A percentile compares a stretch with the other conserved stretches of the same genome.
Conservation (phyloP, 1,140 invertebrate species). For the Drosophila kurseongensis region DNA sequence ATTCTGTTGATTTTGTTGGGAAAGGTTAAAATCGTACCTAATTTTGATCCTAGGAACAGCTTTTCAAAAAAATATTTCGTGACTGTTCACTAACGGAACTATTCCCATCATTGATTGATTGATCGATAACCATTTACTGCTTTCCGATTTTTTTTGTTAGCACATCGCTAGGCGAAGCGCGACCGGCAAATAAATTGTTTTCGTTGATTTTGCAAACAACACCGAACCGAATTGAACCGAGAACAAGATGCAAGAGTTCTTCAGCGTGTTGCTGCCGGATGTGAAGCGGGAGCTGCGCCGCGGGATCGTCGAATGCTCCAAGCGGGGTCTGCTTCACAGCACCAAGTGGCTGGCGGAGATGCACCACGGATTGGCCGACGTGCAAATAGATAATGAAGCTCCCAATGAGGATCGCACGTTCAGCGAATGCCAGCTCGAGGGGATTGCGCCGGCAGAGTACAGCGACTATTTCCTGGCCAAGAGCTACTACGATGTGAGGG, state of each 20-base stretch:
- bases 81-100: neutral
- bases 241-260: constrained; percentile 65
- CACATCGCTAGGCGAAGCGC: constrained; percentile 25
- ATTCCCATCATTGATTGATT: neutral
- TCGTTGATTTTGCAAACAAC: neutral
- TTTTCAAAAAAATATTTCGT: neutral
- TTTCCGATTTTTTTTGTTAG: neutral
- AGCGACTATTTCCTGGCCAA: constrained; percentile 93
- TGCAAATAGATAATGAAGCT: constrained; percentile 86
- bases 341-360: constrained; percentile 95
- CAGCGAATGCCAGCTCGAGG: constrained; percentile 69
- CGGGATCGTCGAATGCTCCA: constrained; percentile 81
- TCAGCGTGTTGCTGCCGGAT: constrained; percentile 68
- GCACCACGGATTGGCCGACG: constrained; percentile 90
- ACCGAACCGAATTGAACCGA: no score
- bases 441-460: constrained; percentile 86
- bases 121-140: neutral
- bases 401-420: constrained; percentile 74
- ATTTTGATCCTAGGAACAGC: no score
- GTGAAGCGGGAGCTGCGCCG: constrained; percentile 75
- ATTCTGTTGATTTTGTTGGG: no score
- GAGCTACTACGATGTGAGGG: constrained; percentile 95
- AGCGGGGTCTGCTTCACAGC: constrained; percentile 76
- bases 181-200: constrained; percentile 63
- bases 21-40: no score